Conservation (phyloP, 2,888 invertebrate genomes). For the Cactoblastis cactorum region DNA sequence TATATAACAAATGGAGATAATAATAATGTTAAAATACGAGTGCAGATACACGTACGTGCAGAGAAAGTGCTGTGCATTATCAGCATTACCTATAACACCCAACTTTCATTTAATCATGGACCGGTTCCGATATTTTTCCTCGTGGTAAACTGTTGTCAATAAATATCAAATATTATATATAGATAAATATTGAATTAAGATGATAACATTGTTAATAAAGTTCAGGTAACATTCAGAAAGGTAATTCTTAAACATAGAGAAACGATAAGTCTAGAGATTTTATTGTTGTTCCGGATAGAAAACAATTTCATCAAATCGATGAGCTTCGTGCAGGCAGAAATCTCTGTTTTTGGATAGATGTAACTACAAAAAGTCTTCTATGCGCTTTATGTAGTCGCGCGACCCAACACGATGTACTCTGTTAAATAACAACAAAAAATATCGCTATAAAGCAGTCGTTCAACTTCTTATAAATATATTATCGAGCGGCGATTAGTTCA, state of each 20-base stretch:
- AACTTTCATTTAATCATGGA: slow-evolving; percentile 61
- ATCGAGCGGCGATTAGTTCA: slow-evolving; percentile 36
- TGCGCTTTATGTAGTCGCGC: no score
- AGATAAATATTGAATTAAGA: neutral
- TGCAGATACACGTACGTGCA: slow-evolving; percentile 35
- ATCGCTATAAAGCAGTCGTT: slow-evolving; percentile 57
- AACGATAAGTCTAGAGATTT: slow-evolving; percentile 13
- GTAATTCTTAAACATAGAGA: neutral
- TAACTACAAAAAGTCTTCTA: slow-evolving; percentile 38
- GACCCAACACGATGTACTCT: no score
- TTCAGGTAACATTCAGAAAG: no score
- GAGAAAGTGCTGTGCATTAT: slow-evolving; percentile 63
- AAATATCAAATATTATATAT: neutral
- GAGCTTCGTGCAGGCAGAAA: slow-evolving; percentile 44
- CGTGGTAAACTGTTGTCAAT: slow-evolving; percentile 20
- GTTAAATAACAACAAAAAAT: slow-evolving; percentile 34
- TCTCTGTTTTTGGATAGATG: slow-evolving; percentile 41
- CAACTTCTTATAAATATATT: slow-evolving; percentile 45
- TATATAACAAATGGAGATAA: neutral
- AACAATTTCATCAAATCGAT: slow-evolving; percentile 40
- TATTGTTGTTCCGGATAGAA: slow-evolving; percentile 15
- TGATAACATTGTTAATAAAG: neutral
- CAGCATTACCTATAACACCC: slow-evolving; percentile 48
- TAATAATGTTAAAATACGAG: slow-evolving; percentile 22
- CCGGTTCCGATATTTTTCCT: slow-evolving; percentile 51